A percentile compares a stretch with the other conserved stretches of the same genome.
phyloP scores from a whole-genome alignment of 2,797 vertebrate species.

The Channallabes apus region DNA sequence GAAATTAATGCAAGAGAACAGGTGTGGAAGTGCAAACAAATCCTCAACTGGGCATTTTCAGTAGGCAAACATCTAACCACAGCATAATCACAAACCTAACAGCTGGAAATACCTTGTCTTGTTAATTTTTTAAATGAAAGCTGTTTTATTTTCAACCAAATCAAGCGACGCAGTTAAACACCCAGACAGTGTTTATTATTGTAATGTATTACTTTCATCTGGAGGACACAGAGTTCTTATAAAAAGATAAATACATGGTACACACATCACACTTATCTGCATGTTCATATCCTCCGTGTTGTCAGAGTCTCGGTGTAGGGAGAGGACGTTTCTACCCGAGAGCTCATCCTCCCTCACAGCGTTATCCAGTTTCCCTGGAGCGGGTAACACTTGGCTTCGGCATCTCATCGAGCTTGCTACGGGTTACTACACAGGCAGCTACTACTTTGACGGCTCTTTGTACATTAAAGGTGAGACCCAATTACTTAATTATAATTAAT shows the following conservation, averaged over 20 bases:
- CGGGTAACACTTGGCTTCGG: constrained; percentile 94
- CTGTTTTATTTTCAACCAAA: background rate
- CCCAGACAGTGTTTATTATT: background rate
- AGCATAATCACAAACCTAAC: background rate
- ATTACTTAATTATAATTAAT: background rate
- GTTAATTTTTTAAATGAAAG: background rate
- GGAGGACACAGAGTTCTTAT: background rate
- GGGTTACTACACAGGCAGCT: constrained; percentile 94
- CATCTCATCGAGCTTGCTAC: constrained; percentile 93
- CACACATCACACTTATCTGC: background rate
- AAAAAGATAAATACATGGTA: background rate
- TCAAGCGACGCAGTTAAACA: background rate
- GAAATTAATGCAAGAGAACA: background rate
- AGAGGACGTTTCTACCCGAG: constrained; percentile 86
- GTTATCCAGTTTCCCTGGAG: constrained; percentile 92
- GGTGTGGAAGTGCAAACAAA: background rate
- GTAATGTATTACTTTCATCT: background rate
- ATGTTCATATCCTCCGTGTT: constrained; percentile 21
- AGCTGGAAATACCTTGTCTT: background rate
- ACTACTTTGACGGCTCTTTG: constrained; percentile 92
- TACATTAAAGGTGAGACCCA: constrained; percentile 88
- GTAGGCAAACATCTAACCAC: background rate
- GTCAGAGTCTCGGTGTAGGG: constrained; percentile 90
- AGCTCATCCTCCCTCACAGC: constrained; percentile 88
- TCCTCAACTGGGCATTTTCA: background rate